phyloP scores from a whole-genome alignment of 2,888 invertebrate genomes.

The Ennomos quercinarius region DNA sequence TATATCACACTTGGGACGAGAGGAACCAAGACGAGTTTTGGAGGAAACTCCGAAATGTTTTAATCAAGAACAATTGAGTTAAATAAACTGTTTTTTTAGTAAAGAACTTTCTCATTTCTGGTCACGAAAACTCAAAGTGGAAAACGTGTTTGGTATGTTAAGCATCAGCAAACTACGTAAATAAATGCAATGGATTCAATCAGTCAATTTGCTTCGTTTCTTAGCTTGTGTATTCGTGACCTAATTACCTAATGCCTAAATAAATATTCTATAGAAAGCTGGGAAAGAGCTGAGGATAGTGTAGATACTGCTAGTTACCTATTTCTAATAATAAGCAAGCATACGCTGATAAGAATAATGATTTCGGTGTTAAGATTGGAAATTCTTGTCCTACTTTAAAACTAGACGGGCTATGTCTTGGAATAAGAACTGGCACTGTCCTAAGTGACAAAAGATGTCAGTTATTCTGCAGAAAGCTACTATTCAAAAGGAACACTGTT shows the following conservation, averaged over 20 bases:
- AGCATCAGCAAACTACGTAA: conserved; percentile 30
- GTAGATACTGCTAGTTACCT: no score
- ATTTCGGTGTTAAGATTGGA: no score
- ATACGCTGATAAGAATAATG: no score
- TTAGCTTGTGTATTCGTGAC: conserved; percentile 31
- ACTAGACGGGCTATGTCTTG: conserved; percentile 7
- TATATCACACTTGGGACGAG: conserved; percentile 87
- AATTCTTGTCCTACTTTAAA: not conserved
- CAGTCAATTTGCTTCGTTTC: conserved; percentile 34
- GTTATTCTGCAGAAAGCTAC: conserved; percentile 17
- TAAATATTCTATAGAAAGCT: conserved; percentile 11
- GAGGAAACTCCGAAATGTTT: conserved; percentile 69
- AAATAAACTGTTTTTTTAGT: conserved; percentile 28
- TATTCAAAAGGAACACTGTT: conserved; percentile 10
- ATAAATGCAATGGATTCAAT: conserved; percentile 37
- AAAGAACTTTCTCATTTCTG: conserved; percentile 33
- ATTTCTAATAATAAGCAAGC: no score
- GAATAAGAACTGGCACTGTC: not conserved
- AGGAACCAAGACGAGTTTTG: conserved; percentile 73
- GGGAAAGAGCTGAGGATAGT: not conserved
- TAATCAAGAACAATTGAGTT: conserved; percentile 49
- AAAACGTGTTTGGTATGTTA: conserved; percentile 31
- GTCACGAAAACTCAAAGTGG: conserved; percentile 29
- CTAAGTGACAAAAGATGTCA: conserved; percentile 6
- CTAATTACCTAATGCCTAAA: conserved; percentile 26